Percentiles rank a stretch among this genome's conserved stretches.
phyloP scores from a whole-genome alignment of 2,113 vertebrate species.

The Stictonetta naevosa region DNA sequence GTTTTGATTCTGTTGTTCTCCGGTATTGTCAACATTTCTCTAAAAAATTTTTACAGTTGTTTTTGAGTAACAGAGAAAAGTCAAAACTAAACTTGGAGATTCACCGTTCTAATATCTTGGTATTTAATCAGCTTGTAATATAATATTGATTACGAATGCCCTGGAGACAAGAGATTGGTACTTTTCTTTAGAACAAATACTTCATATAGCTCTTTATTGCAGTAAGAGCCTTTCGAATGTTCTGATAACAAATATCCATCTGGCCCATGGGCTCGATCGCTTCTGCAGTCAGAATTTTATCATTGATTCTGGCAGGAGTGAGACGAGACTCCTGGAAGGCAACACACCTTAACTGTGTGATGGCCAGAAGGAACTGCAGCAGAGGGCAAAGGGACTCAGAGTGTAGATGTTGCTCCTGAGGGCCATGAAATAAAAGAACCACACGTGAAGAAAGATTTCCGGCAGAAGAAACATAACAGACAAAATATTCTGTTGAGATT shows the following conservation, averaged over 20 bases:
- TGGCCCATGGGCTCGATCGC: neutral
- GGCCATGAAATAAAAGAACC: neutral
- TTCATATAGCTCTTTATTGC: conserved; percentile 17
- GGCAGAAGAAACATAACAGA: neutral
- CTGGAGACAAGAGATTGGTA: neutral
- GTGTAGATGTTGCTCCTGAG: neutral
- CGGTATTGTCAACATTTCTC: conserved; percentile 3
- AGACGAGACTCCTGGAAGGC: neutral
- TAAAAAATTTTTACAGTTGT: neutral
- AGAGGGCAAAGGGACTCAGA: neutral
- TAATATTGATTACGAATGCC: conserved; percentile 49
- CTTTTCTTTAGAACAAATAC: conserved; percentile 8
- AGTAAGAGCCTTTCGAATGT: conserved; percentile 21
- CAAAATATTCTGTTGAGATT: neutral
- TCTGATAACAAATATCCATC: conserved; percentile 33
- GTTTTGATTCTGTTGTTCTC: conserved; percentile 17
- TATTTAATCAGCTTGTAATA: conserved; percentile 59
- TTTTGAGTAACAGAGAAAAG: conserved; percentile 6
- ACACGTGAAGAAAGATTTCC: neutral
- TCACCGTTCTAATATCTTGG: conserved; percentile 19
- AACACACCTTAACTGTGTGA: neutral
- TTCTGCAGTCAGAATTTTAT: conserved; percentile 7
- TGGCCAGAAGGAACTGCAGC: neutral
- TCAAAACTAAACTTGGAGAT: conserved; percentile 13
- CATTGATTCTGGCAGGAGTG: conserved; percentile 20